phyloP scores from a whole-genome alignment of 2,888 invertebrate species.

The Eupithecia subumbrata region DNA sequence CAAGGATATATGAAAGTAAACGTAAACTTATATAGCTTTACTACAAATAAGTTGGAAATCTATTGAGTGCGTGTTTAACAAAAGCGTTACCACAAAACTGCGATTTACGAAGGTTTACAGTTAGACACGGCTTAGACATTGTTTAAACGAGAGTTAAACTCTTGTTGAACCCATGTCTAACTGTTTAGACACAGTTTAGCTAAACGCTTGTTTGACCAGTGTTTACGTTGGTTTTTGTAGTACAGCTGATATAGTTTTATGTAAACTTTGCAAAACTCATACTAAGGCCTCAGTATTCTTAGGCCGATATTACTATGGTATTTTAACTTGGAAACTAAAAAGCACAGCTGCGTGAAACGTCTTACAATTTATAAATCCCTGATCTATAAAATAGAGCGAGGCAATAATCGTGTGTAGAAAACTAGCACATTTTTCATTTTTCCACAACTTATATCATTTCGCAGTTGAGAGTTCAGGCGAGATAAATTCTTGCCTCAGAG shows the following conservation, averaged over 20 bases:
- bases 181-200: too few relatives aligned
- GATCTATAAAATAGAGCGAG: background rate
- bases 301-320: background rate
- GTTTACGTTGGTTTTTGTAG: too few relatives aligned
- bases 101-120: too few relatives aligned
- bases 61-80: too few relatives aligned
- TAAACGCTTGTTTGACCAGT: too few relatives aligned
- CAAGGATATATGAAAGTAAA: background rate
- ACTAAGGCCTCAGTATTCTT: background rate
- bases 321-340: background rate
- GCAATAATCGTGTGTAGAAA: constrained; percentile 9
- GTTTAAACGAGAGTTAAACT: too few relatives aligned
- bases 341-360: background rate
- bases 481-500: constrained; percentile 27
- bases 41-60: too few relatives aligned
- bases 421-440: constrained; percentile 10
- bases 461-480: constrained; percentile 16
- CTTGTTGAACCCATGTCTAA: too few relatives aligned
- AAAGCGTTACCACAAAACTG: too few relatives aligned
- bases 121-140: too few relatives aligned
- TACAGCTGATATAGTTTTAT: too few relatives aligned
- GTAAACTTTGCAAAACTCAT: background rate
- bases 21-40: background rate
- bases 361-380: background rate
- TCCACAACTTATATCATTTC: constrained; percentile 25